Evolutionary conservation across 2,888 invertebrate genomes (phyloP).

Genomic region (Caradrina clavipalpis): DNA sequence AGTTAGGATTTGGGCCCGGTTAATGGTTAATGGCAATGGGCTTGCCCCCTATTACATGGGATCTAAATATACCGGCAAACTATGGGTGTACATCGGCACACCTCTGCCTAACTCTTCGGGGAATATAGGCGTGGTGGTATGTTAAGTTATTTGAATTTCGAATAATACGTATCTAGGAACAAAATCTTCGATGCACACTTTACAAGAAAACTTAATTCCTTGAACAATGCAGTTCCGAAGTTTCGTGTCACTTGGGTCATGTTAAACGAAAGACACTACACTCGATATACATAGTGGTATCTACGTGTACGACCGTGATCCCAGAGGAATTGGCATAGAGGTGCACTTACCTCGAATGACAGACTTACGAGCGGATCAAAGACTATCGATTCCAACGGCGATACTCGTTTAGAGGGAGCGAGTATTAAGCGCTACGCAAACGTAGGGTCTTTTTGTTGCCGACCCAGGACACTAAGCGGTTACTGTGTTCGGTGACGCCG

Average conservation of each 20-base stretch:
- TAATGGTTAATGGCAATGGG: too few species aligned
- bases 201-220: neutral
- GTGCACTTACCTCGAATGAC: slow-evolving; percentile 41
- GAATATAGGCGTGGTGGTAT: too few species aligned
- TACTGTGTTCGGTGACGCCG: too few species aligned
- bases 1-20: too few species aligned
- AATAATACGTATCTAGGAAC: neutral
- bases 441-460: too few species aligned
- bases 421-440: neutral
- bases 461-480: too few species aligned
- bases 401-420: too few species aligned
- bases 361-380: slow-evolving; percentile 17
- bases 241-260: slow-evolving; percentile 28
- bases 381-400: slow-evolving; percentile 15
- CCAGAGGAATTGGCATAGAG: slow-evolving; percentile 8
- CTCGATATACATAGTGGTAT: slow-evolving; percentile 20
- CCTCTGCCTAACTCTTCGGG: too few species aligned
- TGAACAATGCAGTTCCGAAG: slow-evolving; percentile 7
- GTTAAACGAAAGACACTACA: slow-evolving; percentile 28
- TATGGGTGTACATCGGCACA: too few species aligned
- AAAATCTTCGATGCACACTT: neutral
- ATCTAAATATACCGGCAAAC: too few species aligned
- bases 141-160: slow-evolving; percentile 16
- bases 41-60: too few species aligned
- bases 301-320: slow-evolving; percentile 20